phyloP scores from a whole-genome alignment of 2,888 invertebrate genomes.

The Ennomos erosarius region DNA sequence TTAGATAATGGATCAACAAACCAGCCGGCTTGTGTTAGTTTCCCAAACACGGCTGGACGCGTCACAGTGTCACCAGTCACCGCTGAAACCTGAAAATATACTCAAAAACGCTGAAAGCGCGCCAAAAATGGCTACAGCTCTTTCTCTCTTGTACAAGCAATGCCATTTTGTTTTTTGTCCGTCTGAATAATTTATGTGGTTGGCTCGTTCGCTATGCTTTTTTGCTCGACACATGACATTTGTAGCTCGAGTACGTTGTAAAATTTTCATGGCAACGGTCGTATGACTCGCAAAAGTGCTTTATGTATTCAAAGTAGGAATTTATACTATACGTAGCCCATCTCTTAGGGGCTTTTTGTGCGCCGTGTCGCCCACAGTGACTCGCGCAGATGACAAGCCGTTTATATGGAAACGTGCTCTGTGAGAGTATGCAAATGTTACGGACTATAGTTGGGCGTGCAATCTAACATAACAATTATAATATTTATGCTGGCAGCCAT shows the following conservation, averaged over 20 bases:
- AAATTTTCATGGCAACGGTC: conserved; percentile 29
- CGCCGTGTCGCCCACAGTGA: background rate
- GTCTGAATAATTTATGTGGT: conserved; percentile 32
- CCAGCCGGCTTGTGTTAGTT: background rate
- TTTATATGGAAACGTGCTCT: too few relatives aligned
- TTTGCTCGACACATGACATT: conserved; percentile 35
- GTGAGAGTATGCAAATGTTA: too few relatives aligned
- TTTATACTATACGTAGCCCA: conserved; percentile 17
- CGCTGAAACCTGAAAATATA: conserved; percentile 22
- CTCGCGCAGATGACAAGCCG: too few relatives aligned
- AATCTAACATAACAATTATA: too few relatives aligned
- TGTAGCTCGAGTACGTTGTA: conserved; percentile 31
- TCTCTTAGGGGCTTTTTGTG: conserved; percentile 9
- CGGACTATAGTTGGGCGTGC: too few relatives aligned
- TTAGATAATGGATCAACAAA: too few relatives aligned
- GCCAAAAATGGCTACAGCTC: conserved; percentile 17
- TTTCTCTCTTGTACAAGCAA: conserved; percentile 14
- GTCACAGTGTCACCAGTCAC: conserved; percentile 2
- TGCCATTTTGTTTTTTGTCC: conserved; percentile 31
- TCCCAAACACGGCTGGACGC: background rate
- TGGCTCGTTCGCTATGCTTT: conserved; percentile 27
- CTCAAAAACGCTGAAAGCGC: conserved; percentile 17
- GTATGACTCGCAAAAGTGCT: conserved; percentile 28
- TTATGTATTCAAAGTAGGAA: conserved; percentile 26
- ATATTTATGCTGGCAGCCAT: background rate